A percentile compares a stretch with the other conserved stretches of the same genome.
phyloP scores from a whole-genome alignment of 2,888 invertebrate genomes.

The Eilema griseolum region DNA sequence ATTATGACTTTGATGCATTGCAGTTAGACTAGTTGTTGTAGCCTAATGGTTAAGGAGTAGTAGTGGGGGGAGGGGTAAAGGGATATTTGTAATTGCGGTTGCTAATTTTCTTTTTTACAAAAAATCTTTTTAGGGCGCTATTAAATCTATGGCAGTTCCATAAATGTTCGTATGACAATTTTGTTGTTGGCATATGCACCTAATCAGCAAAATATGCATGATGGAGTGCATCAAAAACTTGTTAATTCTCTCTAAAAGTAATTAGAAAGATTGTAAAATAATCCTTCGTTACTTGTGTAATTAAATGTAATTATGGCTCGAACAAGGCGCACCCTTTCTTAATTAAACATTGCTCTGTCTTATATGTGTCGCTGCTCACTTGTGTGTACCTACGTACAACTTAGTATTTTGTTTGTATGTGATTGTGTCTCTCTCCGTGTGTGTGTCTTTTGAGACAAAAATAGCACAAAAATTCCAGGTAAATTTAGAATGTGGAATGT shows the following conservation, averaged over 20 bases:
- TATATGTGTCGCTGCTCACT: not conserved
- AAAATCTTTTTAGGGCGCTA: too few species aligned
- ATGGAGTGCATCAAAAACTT: slow-evolving; percentile 10
- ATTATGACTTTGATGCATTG: too few species aligned
- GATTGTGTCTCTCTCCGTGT: not conserved
- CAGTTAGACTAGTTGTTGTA: too few species aligned
- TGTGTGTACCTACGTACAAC: not conserved
- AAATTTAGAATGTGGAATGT: not conserved
- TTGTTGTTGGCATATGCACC: too few species aligned
- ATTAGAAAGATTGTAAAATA: slow-evolving; percentile 25
- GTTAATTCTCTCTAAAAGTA: slow-evolving; percentile 9
- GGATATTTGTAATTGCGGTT: too few species aligned
- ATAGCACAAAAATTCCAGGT: slow-evolving; percentile 8
- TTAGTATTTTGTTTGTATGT: not conserved
- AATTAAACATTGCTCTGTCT: slow-evolving; percentile 52
- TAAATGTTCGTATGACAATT: too few species aligned
- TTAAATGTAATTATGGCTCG: slow-evolving; percentile 50
- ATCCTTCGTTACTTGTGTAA: slow-evolving; percentile 38
- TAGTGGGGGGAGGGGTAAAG: too few species aligned
- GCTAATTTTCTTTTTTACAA: too few species aligned
- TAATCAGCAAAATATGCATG: not conserved
- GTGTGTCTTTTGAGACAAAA: slow-evolving; percentile 5
- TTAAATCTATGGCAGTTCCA: too few species aligned
- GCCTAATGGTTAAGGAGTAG: too few species aligned
- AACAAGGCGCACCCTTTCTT: slow-evolving; percentile 48